Percentiles rank a stretch among this genome's conserved stretches.
Evolutionary conservation across 35 echinoderm and acorn worm species (phyloP).

Genomic region (Eucidaris tribuloides): DNA sequence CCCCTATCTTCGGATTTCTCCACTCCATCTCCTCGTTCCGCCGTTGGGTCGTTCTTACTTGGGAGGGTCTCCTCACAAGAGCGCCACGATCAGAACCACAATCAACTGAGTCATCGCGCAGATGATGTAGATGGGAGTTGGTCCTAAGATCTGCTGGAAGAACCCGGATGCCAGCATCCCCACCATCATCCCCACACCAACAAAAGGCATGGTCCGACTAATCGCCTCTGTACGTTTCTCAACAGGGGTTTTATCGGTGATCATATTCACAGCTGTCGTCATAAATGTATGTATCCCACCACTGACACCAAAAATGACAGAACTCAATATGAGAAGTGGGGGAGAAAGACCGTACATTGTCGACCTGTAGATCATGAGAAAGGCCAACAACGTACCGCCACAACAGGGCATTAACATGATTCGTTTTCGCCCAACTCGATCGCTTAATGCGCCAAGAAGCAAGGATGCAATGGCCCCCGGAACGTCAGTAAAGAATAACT

Average conservation of each 20-base stretch:
- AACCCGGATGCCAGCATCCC: background rate
- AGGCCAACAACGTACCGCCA: background rate
- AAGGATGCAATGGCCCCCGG: background rate
- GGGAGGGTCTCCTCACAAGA: conserved; percentile 14
- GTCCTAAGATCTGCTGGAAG: background rate
- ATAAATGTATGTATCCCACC: conserved; percentile 3
- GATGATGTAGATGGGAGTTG: background rate
- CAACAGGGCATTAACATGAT: background rate
- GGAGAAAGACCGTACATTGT: background rate
- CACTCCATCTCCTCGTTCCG: too few species aligned
- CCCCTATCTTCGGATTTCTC: too few species aligned
- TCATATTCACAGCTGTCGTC: background rate
- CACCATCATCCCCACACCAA: background rate
- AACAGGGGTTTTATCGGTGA: conserved; percentile 4
- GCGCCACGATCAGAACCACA: background rate
- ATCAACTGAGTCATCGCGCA: background rate
- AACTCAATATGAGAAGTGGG: background rate
- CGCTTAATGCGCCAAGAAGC: background rate
- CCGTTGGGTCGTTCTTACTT: background rate
- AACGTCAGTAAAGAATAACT: background rate
- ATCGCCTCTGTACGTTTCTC: background rate
- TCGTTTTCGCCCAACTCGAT: background rate
- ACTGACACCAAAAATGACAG: background rate
- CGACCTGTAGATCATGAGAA: background rate
- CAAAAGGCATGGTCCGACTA: background rate